These are phyloP conservation scores for Pelecanus crispus DNA, from an alignment of 2,113 vertebrate genomes.

Conservation along the genomic window DNA sequence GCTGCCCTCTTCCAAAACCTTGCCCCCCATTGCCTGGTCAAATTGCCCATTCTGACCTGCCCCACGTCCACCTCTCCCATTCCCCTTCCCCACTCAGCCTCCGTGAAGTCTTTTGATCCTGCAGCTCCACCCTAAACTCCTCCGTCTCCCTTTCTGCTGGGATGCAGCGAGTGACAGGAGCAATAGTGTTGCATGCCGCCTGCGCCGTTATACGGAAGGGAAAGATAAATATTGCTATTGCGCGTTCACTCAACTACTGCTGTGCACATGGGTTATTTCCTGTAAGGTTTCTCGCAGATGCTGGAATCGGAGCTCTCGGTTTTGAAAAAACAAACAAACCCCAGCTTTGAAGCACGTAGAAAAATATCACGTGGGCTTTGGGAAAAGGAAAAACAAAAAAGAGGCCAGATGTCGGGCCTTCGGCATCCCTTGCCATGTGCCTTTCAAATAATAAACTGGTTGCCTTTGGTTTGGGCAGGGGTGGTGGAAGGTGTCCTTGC, in stretches of 20 bases:
- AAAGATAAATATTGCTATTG: conserved; percentile 7
- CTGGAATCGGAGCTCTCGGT: background rate
- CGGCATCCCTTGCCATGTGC: background rate
- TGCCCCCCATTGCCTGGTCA: rapidly evolving
- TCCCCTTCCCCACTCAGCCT: background rate
- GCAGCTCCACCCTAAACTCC: background rate
- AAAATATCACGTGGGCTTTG: conserved; percentile 21
- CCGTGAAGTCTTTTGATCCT: background rate
- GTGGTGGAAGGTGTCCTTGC: background rate
- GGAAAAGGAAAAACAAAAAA: background rate
- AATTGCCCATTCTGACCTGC: background rate
- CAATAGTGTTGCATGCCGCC: background rate
- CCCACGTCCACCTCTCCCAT: rapidly evolving
- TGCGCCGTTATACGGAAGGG: background rate
- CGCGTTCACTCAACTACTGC: background rate
- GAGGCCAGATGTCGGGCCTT: background rate
- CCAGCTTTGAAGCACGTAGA: background rate
- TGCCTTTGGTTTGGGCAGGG: background rate
- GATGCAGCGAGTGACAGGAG: background rate
- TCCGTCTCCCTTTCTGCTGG: background rate
- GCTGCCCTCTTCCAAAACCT: background rate
- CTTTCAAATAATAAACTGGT: rapidly evolving
- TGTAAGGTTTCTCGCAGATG: background rate
- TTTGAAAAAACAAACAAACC: conserved; percentile 36
- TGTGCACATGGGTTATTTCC: background rate